phyloP scores from a whole-genome alignment of 2,888 invertebrate genomes.

The Saturnia japonica region DNA sequence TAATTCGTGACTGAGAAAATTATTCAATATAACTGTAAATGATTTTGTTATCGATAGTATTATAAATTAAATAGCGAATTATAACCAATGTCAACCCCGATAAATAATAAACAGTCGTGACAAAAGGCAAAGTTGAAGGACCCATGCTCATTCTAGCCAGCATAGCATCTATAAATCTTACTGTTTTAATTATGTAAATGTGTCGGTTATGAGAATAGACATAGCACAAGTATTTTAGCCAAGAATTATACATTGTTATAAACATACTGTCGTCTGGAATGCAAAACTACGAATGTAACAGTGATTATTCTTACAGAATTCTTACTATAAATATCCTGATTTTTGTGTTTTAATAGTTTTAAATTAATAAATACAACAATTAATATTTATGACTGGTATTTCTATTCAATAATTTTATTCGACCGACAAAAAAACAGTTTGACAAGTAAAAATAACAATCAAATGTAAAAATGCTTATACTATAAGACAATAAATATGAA shows the following conservation, averaged over 20 bases:
- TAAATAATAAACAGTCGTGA: constrained; percentile 3
- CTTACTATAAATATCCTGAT: no score
- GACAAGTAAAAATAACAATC: no score
- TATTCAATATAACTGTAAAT: neutral
- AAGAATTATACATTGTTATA: neutral
- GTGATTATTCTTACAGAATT: no score
- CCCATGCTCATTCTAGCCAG: neutral
- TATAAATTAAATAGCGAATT: constrained; percentile 1
- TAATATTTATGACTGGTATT: no score
- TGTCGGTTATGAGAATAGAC: neutral
- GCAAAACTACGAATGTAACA: no score
- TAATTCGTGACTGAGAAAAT: neutral
- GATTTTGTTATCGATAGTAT: neutral
- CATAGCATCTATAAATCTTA: constrained; percentile 2
- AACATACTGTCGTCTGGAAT: neutral
- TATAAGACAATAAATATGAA: no score
- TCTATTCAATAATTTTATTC: no score
- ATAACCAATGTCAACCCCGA: constrained; percentile 1
- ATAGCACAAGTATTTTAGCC: neutral
- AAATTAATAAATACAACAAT: no score
- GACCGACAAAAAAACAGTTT: no score
- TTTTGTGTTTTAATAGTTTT: no score
- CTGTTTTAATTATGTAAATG: neutral
- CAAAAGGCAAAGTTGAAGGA: constrained; percentile 5
- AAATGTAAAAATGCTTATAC: no score